Evolutionary conservation across 2,797 vertebrate species (phyloP), one percentile per base, ranked within the genome.

Genomic region (Crax fasciolata): DNA sequence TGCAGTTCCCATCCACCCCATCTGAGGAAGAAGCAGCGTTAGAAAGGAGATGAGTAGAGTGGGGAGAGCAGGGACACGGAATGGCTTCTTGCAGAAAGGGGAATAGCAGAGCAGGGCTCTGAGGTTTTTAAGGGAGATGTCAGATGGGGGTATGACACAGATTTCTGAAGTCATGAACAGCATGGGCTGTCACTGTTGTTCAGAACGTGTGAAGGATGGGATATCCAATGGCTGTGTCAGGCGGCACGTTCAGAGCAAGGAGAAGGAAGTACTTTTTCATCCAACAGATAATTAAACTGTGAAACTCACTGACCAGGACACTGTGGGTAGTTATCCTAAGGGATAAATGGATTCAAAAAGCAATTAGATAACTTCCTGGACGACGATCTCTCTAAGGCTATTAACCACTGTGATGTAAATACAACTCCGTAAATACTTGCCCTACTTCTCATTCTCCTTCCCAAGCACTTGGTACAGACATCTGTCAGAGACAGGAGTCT

Each of bases 321-420:
- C 61, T 92, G 87, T 59, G 93, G 89, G 61, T 72, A 94, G 93
- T 97, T 75, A 84, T 91, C 93, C 93, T 94, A 19, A 84, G 91
- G 93, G 94, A 96, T 91, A 93, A 96, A 95, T 96, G 94, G 87
- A 94, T 95, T 94, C 91, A n/a, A 81, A 94, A 83, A 95, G 87
- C 95, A 89, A 93, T 97, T 96, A 94, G 93, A 20, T 73, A 65
- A 81, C 90, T 97, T 96, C 95, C 96, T 94, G 95, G 89, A 94
- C 77, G 87, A 46, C 84, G 89, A 89, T 76, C 48, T 94, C 87
- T 82, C 74, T 27, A 75, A 96, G 84, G 87, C 91, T 86, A 86
- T 94, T 94, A 96, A 87, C 38, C n/a, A 72, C 84, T 32, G 68
- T 81, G 95, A 88, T 91, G 82, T 78, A 95, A 96, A 93, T 78